Evolutionary conservation across 2,113 vertebrate species (phyloP).

Genomic region (Pipra filicauda): DNA sequence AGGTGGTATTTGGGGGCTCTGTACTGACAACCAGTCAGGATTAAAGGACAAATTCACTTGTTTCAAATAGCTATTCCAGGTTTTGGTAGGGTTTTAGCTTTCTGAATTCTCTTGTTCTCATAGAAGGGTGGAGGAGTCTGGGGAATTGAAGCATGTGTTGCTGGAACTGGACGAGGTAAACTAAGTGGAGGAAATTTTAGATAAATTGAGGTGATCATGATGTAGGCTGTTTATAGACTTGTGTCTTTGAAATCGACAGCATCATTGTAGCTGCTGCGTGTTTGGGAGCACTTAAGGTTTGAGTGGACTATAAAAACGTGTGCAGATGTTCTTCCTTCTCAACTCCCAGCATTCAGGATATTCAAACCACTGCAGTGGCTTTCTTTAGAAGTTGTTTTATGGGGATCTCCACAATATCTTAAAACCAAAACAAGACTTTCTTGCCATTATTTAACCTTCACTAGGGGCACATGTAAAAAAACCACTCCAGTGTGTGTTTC

Average conservation of each 20-base stretch:
- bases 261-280: background rate
- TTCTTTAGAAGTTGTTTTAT: background rate
- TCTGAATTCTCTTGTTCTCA: background rate
- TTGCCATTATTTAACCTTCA: background rate
- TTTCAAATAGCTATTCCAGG: background rate
- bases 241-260: background rate
- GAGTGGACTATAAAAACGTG: background rate
- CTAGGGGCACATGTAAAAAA: background rate
- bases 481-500: background rate
- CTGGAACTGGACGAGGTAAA: background rate
- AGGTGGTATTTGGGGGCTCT: background rate
- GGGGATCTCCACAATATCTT: background rate
- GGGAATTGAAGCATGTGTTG: background rate
- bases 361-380: background rate
- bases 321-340: constrained; percentile 29
- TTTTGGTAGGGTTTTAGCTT: background rate
- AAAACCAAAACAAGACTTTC: background rate
- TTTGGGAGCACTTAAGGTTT: constrained; percentile 27
- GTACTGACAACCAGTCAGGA: background rate
- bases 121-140: background rate
- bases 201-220: background rate
- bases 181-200: background rate
- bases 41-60: background rate
- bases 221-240: background rate
- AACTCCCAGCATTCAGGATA: background rate